Evolutionary conservation across 2,888 invertebrate species (phyloP), one percentile per base, ranked within the genome.

Genomic region (Flabesymbios commensalis): DNA sequence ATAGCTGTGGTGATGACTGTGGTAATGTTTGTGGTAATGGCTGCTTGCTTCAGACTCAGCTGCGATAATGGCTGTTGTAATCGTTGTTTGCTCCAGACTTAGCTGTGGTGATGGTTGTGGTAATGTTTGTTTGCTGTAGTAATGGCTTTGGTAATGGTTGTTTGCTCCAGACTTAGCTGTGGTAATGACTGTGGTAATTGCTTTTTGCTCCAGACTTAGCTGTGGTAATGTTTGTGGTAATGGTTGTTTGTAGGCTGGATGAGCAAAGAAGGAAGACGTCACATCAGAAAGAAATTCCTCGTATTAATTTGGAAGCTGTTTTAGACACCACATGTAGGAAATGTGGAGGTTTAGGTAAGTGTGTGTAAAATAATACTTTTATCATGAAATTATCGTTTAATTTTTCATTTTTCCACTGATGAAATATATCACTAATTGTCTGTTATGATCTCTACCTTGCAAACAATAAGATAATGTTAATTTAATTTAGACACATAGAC

Each of bases 181-280:
- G n/a, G n/a, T n/a, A n/a, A n/a, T n/a, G n/a, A n/a, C n/a, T n/a
- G n/a, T n/a, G n/a, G n/a, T n/a, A n/a, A n/a, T n/a, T n/a, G n/a
- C n/a, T n/a, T n/a, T n/a, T n/a, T n/a, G n/a, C n/a, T n/a, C n/a
- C n/a, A n/a, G n/a, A n/a, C n/a, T n/a, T n/a, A n/a, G n/a, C n/a
- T n/a, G n/a, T n/a, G n/a, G n/a, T n/a, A n/a, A n/a, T n/a, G n/a
- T n/a, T n/a, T n/a, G n/a, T n/a, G n/a, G n/a, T n/a, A n/a, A n/a
- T n/a, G n/a, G n/a, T n/a, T n/a, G n/a, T n/a, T n/a, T n/a, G n/a
- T 67, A 81, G 81, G 57, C 68, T 74, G 63, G 81, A 81, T 69
- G 75, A 78, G 42, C 73, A 74, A 51, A 71, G 72, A 56, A 71
- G 71, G 39, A 72, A 71, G 55, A 70, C 67, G 57, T 69, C 67